These are phyloP conservation scores for Aphodius sticticus DNA, from an alignment of 2,888 invertebrate genomes.

Conservation along the genomic window DNA sequence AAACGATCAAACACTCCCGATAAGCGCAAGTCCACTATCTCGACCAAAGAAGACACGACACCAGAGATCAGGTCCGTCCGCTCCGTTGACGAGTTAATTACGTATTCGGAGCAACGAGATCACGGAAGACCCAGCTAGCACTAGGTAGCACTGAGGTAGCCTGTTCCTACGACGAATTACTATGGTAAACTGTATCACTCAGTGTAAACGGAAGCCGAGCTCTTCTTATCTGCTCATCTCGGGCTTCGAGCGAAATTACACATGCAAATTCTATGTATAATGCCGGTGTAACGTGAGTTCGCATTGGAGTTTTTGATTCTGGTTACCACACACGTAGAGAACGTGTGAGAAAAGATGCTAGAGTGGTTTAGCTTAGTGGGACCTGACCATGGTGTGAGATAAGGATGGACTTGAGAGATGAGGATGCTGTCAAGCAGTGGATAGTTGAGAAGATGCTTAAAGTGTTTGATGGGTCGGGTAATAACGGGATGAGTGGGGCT, in stretches of 20 bases:
- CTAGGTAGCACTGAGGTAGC: neutral
- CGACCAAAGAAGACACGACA: slow-evolving; percentile 4
- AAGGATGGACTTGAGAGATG: neutral
- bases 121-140: neutral
- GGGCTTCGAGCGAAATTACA: neutral
- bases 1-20: neutral
- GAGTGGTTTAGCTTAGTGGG: neutral
- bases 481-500: neutral
- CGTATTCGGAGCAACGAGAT: slow-evolving; percentile 4
- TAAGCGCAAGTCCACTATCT: neutral
- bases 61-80: neutral
- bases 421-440: neutral
- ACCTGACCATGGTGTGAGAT: neutral
- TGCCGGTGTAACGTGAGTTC: neutral
- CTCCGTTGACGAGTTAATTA: neutral
- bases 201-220: slow-evolving; percentile 4
- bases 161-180: neutral
- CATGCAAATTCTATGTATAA: slow-evolving; percentile 4
- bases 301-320: neutral
- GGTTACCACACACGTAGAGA: neutral
- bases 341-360: neutral
- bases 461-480: neutral
- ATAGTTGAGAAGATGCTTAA: neutral
- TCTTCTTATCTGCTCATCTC: slow-evolving; percentile 4
- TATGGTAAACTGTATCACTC: neutral